Conservation (phyloP, 2,113 vertebrate species). For the Muscicapa adusta region DNA sequence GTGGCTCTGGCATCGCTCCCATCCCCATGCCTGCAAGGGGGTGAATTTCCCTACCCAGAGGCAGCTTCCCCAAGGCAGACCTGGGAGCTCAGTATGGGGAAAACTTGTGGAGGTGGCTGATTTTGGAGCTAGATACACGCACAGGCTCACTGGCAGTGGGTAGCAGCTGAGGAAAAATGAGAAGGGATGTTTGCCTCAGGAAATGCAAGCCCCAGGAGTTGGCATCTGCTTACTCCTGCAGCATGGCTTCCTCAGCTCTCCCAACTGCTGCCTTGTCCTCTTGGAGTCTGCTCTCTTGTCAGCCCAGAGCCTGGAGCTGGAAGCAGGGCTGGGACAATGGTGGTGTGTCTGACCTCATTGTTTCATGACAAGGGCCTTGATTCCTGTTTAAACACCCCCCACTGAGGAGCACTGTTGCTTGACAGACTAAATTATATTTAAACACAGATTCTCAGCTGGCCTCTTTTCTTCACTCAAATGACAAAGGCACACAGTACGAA, state of each 20-base stretch:
- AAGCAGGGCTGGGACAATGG: not conserved
- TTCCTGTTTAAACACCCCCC: not conserved
- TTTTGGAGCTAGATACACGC: not conserved
- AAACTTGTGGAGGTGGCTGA: not conserved
- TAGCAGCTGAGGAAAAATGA: not conserved
- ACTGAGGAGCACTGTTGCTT: not conserved
- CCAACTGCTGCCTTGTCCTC: not conserved
- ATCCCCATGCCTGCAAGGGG: rapidly evolving
- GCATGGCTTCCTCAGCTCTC: not conserved
- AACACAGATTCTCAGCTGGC: slow-evolving; percentile 32
- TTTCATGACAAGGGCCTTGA: not conserved
- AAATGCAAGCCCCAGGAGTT: not conserved
- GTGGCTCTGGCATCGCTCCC: not conserved
- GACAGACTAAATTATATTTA: slow-evolving; percentile 45
- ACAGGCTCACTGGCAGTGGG: rapidly evolving
- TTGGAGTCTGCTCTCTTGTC: not conserved
- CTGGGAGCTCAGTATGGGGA: not conserved
- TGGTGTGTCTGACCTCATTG: not conserved
- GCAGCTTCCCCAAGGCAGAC: not conserved
- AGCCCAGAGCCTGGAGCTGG: not conserved
- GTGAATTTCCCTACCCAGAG: not conserved
- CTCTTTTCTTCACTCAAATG: slow-evolving; percentile 23
- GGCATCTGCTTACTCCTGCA: not conserved
- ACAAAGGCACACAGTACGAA: slow-evolving; percentile 24
- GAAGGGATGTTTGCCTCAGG: not conserved